Evolutionary conservation across 2,113 vertebrate species (phyloP).

Genomic region (Struthio camelus): DNA sequence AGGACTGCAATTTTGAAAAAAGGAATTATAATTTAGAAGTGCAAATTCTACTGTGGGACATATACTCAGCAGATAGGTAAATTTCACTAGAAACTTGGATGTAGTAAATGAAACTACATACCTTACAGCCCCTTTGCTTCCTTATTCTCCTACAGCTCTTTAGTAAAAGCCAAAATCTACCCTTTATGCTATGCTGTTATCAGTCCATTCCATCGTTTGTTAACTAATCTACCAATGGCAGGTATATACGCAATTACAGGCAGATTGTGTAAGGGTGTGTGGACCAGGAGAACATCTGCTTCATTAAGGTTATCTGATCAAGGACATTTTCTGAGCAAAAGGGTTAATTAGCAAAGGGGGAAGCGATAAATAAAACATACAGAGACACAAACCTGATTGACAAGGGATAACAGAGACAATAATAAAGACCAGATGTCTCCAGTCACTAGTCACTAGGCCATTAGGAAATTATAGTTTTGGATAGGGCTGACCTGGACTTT

Average conservation of each 20-base stretch:
- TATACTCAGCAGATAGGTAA: accelerated
- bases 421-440: not conserved
- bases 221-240: not conserved
- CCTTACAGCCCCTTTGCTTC: not conserved
- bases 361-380: not conserved
- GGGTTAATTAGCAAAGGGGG: not conserved
- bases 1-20: not conserved
- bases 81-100: not conserved
- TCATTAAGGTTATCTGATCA: not conserved
- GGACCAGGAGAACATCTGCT: not conserved
- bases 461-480: not conserved
- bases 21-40: not conserved
- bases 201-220: constrained; percentile 23
- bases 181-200: constrained; percentile 53
- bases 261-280: not conserved
- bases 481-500: not conserved
- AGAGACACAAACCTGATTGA: not conserved
- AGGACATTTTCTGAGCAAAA: not conserved
- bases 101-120: not conserved
- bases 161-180: not conserved
- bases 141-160: not conserved
- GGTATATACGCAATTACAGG: not conserved
- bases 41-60: accelerated
- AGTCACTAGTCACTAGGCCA: not conserved
- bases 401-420: not conserved